Evolutionary conservation across 2,113 vertebrate genomes (phyloP).

Genomic region (Anguilla japonica): DNA sequence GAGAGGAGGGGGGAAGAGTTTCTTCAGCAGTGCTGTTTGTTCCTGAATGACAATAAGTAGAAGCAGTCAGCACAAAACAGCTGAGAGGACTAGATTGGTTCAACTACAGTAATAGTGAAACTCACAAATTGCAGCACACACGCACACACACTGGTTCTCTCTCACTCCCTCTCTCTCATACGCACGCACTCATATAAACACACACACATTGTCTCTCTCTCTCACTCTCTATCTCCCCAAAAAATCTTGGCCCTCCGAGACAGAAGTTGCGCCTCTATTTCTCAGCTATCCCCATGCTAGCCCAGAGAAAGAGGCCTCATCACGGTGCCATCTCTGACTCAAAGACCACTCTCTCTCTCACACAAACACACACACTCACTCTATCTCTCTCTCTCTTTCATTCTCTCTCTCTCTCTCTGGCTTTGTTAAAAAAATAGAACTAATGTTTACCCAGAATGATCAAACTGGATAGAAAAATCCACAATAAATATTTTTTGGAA

Average conservation of each 20-base stretch:
- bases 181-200: slow-evolving; percentile 7
- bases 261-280: too few relatives aligned
- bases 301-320: too few relatives aligned
- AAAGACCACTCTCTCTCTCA: too few relatives aligned
- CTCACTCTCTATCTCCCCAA: too few relatives aligned
- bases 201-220: too few relatives aligned
- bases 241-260: too few relatives aligned
- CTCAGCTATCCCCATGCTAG: too few relatives aligned
- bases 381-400: neutral
- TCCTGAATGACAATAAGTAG: neutral
- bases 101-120: neutral
- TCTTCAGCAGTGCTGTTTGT: too few relatives aligned
- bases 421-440: neutral
- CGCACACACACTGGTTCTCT: neutral
- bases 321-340: too few relatives aligned
- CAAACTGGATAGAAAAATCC: neutral
- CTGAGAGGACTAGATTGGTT: neutral
- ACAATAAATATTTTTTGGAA: neutral
- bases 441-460: neutral
- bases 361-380: too few relatives aligned
- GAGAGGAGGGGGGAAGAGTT: neutral
- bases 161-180: too few relatives aligned
- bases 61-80: neutral
- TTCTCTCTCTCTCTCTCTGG: neutral
- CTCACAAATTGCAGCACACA: neutral